Conservation (phyloP, 2,797 vertebrate genomes). For the Sebastes steindachneri region DNA sequence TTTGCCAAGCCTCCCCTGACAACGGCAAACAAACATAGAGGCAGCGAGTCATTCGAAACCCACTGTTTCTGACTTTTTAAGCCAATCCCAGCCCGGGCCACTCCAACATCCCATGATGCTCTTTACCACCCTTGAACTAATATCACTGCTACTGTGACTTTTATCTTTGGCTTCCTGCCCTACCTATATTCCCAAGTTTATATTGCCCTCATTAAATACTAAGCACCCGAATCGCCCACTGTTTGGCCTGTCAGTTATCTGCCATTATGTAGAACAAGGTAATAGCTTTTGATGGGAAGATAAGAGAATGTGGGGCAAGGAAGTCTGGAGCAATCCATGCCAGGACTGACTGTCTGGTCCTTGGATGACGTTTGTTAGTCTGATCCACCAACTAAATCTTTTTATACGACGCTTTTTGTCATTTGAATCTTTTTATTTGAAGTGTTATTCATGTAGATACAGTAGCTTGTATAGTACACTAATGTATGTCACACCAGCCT, state of each 20-base stretch:
- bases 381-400: not conserved
- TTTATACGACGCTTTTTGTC: not conserved
- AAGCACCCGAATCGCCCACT: slow-evolving; percentile 57
- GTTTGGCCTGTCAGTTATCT: slow-evolving; percentile 74
- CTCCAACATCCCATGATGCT: slow-evolving; percentile 42
- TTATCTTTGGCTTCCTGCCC: slow-evolving; percentile 73
- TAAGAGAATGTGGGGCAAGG: slow-evolving; percentile 52
- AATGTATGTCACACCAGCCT: not conserved
- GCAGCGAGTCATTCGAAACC: slow-evolving; percentile 42
- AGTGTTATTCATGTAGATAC: not conserved
- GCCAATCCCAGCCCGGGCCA: slow-evolving; percentile 42
- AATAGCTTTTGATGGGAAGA: slow-evolving; percentile 53
- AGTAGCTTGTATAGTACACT: not conserved
- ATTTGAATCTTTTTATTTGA: not conserved
- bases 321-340: slow-evolving; percentile 12
- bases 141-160: slow-evolving; percentile 51
- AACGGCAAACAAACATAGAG: slow-evolving; percentile 74
- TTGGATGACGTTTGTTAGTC: not conserved
- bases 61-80: slow-evolving; percentile 43
- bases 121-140: slow-evolving; percentile 58
- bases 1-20: slow-evolving; percentile 76
- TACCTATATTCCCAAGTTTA: slow-evolving; percentile 72
- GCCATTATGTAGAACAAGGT: slow-evolving; percentile 65
- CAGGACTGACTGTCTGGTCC: not conserved
- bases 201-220: slow-evolving; percentile 77